Base-by-base conservation (phyloP, 2,113 vertebrate species). In the Hemibagrus wyckioides region DNA sequence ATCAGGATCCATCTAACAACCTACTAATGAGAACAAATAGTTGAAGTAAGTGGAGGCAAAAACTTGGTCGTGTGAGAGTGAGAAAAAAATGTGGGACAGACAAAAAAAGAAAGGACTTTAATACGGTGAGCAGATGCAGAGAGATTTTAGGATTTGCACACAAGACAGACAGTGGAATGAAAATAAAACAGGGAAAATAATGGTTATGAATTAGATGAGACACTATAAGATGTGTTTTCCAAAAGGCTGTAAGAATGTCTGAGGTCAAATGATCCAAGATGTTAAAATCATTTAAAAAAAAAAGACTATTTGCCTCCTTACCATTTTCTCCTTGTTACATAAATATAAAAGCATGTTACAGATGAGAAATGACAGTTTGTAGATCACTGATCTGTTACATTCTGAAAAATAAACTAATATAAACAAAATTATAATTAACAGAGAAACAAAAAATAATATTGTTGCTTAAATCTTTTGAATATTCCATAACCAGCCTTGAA, bases 101-200 rank as follows among this genome's bases (percentile, higher is more conserved):
- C 17, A 54, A 28, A 56, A n/a, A 39, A 57, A 54, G 5, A 59
- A n/a, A 11, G 39, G 3, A 33, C 25, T 33, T 33, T 69, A 83
- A 67, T 44, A 41, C 21, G 33, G 41, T 59, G 41, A 30, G 39
- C 44, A 76, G 69, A 76, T 85, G 54, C 21, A 28, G 30, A 56
- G 36, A 59, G 52, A 75, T 41, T 56, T 23, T 19, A 52, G 33
- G 33, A n/a, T 85, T 85, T 84, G 83, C 39, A 25, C 50, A 54
- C 13, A 44, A 75, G 52, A 59, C 36, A 6, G n/a, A 41, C 14
- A 2, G 8, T 41, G 14, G 14, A 59, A 48, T 82, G 39, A 65
- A 48, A 15, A 15, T 1, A 44, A 39, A 57, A 25, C 36, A 25
- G 3, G 30, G 17, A 15, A 50, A 6, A 15, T 3, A 28, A 85